phyloP scores from a whole-genome alignment of 1,140 invertebrate species.

The Drosophila murphyi region DNA sequence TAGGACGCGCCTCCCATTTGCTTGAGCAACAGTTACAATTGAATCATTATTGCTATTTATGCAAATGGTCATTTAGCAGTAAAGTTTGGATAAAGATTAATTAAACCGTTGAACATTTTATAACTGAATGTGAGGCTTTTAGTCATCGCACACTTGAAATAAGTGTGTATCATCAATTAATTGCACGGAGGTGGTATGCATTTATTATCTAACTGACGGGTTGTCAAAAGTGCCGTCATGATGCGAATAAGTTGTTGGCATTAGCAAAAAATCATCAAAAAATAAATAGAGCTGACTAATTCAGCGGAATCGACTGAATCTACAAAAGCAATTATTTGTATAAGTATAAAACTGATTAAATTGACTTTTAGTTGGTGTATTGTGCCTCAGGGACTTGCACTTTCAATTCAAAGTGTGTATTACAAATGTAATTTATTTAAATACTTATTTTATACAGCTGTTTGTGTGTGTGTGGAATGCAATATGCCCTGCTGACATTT shows the following conservation, averaged over 20 bases:
- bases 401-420: not conserved
- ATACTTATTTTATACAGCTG: not conserved
- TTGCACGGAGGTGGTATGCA: conserved; percentile 40
- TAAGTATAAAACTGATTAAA: no score
- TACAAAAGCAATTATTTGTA: not conserved
- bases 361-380: no score
- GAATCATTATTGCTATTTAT: conserved; percentile 21
- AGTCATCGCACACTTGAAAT: conserved; percentile 36
- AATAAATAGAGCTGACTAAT: conserved; percentile 47
- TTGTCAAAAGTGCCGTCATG: conserved; percentile 27
- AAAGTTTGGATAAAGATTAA: conserved; percentile 33
- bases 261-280: conserved; percentile 28
- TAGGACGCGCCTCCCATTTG: not conserved
- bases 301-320: not conserved
- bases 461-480: not conserved
- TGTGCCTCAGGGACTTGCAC: no score
- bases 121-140: conserved; percentile 27
- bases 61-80: conserved; percentile 4
- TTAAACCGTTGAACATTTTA: conserved; percentile 20
- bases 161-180: conserved; percentile 75
- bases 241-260: conserved; percentile 7
- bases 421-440: not conserved
- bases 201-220: conserved; percentile 33
- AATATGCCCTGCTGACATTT: not conserved
- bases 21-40: conserved; percentile 7